Conservation (phyloP, 2,113 vertebrate species). For the Cynoglossus semilaevis region DNA sequence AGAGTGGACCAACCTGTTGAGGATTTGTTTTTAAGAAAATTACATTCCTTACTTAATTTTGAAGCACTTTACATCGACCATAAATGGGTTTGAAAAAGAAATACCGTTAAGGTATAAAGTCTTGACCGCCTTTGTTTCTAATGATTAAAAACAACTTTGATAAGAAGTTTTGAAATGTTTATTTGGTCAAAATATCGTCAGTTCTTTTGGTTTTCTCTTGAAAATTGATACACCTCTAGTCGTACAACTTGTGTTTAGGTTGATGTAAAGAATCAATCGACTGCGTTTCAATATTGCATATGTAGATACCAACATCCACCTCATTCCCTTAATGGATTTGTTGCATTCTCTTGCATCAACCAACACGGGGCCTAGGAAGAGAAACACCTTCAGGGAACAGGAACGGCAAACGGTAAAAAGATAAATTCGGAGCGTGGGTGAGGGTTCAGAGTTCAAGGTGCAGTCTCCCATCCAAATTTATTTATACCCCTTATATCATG, state of each 20-base stretch:
- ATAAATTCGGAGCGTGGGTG: constrained; percentile 77
- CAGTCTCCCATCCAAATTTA: constrained; percentile 85
- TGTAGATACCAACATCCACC: constrained; percentile 51
- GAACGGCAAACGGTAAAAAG: constrained; percentile 63
- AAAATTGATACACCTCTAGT: too few species aligned
- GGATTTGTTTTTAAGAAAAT: too few species aligned
- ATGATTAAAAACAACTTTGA: too few species aligned
- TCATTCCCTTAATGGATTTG: constrained; percentile 85
- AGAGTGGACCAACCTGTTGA: too few species aligned
- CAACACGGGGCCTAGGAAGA: constrained; percentile 24
- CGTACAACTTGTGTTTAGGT: neutral
- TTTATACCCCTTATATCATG: constrained; percentile 93
- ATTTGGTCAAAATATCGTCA: too few species aligned
- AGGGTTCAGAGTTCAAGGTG: constrained; percentile 91
- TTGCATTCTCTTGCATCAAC: constrained; percentile 49
- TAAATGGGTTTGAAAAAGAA: too few species aligned
- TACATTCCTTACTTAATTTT: too few species aligned
- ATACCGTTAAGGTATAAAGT: too few species aligned
- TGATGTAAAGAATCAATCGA: neutral
- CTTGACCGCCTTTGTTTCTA: too few species aligned
- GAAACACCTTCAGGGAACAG: constrained; percentile 58
- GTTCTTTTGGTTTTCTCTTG: too few species aligned
- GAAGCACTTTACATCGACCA: too few species aligned
- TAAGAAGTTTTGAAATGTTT: too few species aligned
- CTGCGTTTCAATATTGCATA: constrained; percentile 65